Evolutionary conservation across 2,113 vertebrate species (phyloP).

Genomic region (Mormyrus lacerda): DNA sequence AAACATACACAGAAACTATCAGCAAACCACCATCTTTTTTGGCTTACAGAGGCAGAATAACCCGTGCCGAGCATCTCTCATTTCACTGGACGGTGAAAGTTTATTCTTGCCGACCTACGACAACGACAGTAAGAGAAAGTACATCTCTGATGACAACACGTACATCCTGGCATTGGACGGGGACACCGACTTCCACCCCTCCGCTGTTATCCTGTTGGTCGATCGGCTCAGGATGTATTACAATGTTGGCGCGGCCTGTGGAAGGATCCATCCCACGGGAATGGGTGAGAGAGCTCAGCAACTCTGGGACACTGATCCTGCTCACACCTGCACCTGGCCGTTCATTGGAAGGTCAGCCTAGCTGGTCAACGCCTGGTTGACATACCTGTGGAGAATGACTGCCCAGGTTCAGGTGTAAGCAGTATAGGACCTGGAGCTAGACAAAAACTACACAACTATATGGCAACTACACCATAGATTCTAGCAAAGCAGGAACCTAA

Average conservation of each 20-base stretch:
- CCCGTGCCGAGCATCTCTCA: constrained; percentile 46
- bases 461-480: background rate
- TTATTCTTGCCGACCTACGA: constrained; percentile 45
- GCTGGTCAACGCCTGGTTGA: background rate
- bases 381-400: background rate
- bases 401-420: background rate
- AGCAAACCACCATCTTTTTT: background rate
- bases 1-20: background rate
- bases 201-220: constrained; percentile 63
- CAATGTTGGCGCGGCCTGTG: constrained; percentile 68
- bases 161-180: constrained; percentile 70
- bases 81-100: constrained; percentile 52
- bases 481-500: background rate
- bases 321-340: background rate
- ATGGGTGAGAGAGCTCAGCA: constrained; percentile 53
- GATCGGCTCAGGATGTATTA: constrained; percentile 68
- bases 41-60: constrained; percentile 43
- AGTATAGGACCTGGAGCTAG: background rate
- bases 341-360: background rate
- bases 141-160: constrained; percentile 59
- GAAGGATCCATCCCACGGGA: constrained; percentile 72
- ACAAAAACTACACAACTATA: background rate
- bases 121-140: constrained; percentile 55
- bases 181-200: constrained; percentile 71
- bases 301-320: background rate